phyloP scores from a whole-genome alignment of 2,113 vertebrate species.

The Heloderma charlesbogerti region DNA sequence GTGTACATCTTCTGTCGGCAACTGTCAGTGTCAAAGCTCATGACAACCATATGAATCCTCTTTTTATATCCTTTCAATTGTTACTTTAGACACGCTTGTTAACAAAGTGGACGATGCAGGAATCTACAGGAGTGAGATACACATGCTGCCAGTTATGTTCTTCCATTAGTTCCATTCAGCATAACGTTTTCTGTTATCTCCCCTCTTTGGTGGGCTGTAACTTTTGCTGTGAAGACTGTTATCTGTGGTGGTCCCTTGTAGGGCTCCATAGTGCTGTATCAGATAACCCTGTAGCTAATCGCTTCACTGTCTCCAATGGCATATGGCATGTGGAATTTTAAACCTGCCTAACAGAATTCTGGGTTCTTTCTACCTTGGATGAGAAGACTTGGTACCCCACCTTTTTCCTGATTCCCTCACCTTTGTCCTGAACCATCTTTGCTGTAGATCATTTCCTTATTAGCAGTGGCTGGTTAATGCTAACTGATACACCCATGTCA shows the following conservation, averaged over 20 bases:
- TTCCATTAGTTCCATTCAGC: slow-evolving; percentile 47
- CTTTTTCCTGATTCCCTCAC: slow-evolving; percentile 23
- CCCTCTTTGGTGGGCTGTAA: slow-evolving; percentile 58
- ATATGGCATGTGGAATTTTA: background rate
- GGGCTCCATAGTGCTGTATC: slow-evolving; percentile 52
- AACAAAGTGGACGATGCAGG: slow-evolving; percentile 25
- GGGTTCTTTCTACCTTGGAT: background rate
- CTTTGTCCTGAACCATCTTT: slow-evolving; percentile 59
- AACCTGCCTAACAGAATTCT: background rate
- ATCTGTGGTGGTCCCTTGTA: slow-evolving; percentile 75
- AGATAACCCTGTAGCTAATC: slow-evolving; percentile 61
- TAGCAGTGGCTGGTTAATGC: background rate
- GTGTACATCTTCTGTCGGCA: background rate
- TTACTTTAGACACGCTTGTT: background rate
- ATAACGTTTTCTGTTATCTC: slow-evolving; percentile 44
- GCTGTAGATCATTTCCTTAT: slow-evolving; percentile 37
- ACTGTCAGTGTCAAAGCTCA: no score
- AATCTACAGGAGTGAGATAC: slow-evolving; percentile 26
- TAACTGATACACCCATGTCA: no score
- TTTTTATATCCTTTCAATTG: background rate
- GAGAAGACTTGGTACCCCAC: slow-evolving; percentile 23
- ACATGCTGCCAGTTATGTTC: slow-evolving; percentile 37
- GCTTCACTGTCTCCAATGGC: background rate
- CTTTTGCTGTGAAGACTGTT: slow-evolving; percentile 81
- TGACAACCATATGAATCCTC: background rate